Evolutionary conservation across 2,113 vertebrate species (phyloP), one percentile per base, ranked within the genome.

Genomic region (Zosterops japonicus): DNA sequence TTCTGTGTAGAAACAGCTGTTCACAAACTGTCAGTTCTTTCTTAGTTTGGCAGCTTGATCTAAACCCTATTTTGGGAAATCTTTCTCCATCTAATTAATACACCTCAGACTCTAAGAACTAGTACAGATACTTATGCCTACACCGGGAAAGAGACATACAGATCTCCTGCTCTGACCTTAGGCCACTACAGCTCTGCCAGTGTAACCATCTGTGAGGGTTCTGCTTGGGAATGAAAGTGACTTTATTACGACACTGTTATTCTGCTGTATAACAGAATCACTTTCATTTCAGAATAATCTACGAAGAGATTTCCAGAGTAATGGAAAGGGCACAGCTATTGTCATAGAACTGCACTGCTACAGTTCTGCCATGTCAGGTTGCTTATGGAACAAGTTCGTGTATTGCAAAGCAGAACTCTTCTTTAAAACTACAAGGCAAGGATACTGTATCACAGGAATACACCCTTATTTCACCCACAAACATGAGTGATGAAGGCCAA

Each of bases 1-100:
- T 89, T 84, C 78, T 69, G 0, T 60, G 42, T 31, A 83, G 80
- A 84, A 95, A 81, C 24, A 33, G 76, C 88, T 75, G 47, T 74
- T 89, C 89, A 83, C 71, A 87, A 53, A 92, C 57, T 83, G 63
- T 72, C 82, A 88, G 39, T 14, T 83, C 79, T 61, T 67, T 86
- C 88, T 78, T 42, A 83, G 72, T 75, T 53, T 75, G 80, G 90
- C 61, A 94, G 63, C 53, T 70, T 70, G 42, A 87, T 64, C 52
- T 57, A 81, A 87, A 83, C 50, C 36, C 72, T 65, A 59, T 87
- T 92, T 92, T 1, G 0, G 74, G 72, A 92, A 94, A 89, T 64
- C 80, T 91, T 79, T 89, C 69, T 84, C 31, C 83, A 27, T 79
- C 82, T 90, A 94, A 90, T 71, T 64, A 95, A 89, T 50, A 64